phyloP scores from a whole-genome alignment of 2,888 invertebrate species.

The Tyria jacobaeae region DNA sequence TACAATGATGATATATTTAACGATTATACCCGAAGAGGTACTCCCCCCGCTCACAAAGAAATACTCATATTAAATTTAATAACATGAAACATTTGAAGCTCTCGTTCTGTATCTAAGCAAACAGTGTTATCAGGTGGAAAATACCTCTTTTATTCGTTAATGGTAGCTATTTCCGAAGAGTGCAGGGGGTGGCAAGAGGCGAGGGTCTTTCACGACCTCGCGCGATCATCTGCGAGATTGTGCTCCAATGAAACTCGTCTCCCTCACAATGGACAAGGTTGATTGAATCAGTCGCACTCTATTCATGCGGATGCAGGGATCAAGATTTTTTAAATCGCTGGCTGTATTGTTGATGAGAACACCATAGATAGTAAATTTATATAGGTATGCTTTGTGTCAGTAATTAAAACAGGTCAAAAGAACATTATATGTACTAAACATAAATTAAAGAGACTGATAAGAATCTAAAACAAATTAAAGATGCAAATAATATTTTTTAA shows the following conservation, averaged over 20 bases:
- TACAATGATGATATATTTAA: constrained; percentile 31
- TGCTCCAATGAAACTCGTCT: constrained; percentile 65
- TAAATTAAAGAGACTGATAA: background rate
- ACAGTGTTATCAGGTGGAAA: constrained; percentile 71
- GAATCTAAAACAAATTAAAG: background rate
- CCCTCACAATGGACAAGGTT: constrained; percentile 69
- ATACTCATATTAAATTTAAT: constrained; percentile 57
- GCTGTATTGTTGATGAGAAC: constrained; percentile 45
- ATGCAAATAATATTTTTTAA: background rate
- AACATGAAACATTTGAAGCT: constrained; percentile 54
- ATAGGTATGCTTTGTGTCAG: background rate
- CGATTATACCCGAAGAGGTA: constrained; percentile 29
- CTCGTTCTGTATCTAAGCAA: constrained; percentile 57
- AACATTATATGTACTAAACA: background rate
- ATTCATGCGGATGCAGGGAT: constrained; percentile 67
- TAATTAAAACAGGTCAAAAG: background rate
- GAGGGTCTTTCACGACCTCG: constrained; percentile 40
- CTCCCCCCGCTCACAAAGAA: constrained; percentile 36
- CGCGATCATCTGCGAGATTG: constrained; percentile 68
- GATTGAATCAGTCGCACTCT: constrained; percentile 74
- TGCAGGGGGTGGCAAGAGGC: constrained; percentile 22
- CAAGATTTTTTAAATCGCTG: constrained; percentile 56
- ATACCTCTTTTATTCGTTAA: constrained; percentile 73
- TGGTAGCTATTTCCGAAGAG: constrained; percentile 64
- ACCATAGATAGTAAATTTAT: constrained; percentile 21